Conservation (phyloP, 2,113 vertebrate genomes). For the Merops nubicus region DNA sequence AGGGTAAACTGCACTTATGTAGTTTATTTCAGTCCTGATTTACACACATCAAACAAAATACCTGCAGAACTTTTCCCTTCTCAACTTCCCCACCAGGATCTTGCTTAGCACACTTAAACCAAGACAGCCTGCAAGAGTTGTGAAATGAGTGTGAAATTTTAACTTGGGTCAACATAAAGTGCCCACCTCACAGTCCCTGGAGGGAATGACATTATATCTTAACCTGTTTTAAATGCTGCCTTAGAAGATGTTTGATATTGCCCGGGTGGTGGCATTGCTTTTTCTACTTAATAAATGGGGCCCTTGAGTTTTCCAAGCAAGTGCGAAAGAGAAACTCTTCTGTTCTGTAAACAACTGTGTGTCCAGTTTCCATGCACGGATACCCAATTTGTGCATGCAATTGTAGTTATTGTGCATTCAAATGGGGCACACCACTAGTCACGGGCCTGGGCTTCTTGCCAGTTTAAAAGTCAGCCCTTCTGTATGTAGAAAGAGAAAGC, state of each 20-base stretch:
- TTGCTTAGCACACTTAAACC: background rate
- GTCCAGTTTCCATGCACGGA: conserved; percentile 62
- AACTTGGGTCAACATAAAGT: conserved; percentile 30
- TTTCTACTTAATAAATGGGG: conserved; percentile 11
- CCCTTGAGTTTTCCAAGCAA: background rate
- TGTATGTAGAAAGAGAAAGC: conserved; percentile 51
- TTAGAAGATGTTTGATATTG: background rate
- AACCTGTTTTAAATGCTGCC: background rate
- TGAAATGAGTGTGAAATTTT: conserved; percentile 41
- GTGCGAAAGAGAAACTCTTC: conserved; percentile 8
- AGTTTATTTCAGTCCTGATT: conserved; percentile 31
- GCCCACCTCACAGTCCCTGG: background rate
- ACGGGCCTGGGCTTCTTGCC: conserved; percentile 65
- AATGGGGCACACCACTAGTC: conserved; percentile 55
- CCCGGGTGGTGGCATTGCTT: background rate
- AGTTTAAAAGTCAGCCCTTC: conserved; percentile 68
- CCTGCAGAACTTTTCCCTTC: conserved; percentile 13
- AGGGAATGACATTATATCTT: conserved; percentile 6
- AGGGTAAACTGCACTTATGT: background rate
- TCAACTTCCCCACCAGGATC: background rate
- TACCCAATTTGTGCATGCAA: conserved; percentile 63
- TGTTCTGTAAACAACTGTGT: conserved; percentile 59
- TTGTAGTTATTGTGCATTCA: conserved; percentile 67
- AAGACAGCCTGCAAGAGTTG: background rate
- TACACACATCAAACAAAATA: conserved; percentile 38